Conservation (phyloP, 2,888 invertebrate species). For the Nomada ferruginata region DNA sequence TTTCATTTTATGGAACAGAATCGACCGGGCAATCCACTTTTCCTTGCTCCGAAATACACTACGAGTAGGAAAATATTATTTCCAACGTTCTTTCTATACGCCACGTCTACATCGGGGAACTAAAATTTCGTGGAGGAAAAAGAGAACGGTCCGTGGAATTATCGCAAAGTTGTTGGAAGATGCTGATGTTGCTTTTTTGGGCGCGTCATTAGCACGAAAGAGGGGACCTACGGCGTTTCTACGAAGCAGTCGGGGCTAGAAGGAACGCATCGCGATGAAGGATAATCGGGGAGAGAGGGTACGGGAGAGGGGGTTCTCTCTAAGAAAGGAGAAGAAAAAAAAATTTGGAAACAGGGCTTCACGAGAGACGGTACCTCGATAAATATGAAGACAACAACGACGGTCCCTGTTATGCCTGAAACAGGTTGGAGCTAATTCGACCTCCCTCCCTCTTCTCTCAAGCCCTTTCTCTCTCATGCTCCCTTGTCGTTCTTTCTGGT, state of each 20-base stretch:
- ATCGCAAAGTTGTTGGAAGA: slow-evolving; percentile 42
- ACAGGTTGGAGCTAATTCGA: slow-evolving; percentile 83
- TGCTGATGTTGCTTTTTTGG: slow-evolving; percentile 66
- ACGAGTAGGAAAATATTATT: too few relatives aligned
- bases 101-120: not conserved
- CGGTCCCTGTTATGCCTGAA: slow-evolving; percentile 79
- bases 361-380: slow-evolving; percentile 79
- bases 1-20: slow-evolving; percentile 2
- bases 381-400: slow-evolving; percentile 83
- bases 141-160: slow-evolving; percentile 9
- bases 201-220: slow-evolving; percentile 80
- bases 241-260: slow-evolving; percentile 70
- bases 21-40: not conserved
- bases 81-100: not conserved
- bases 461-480: slow-evolving; percentile 19
- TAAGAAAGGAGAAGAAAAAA: slow-evolving; percentile 52
- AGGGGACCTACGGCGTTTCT: slow-evolving; percentile 73
- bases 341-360: slow-evolving; percentile 74
- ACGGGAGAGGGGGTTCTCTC: slow-evolving; percentile 36
- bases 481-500: slow-evolving; percentile 19
- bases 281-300: slow-evolving; percentile 58
- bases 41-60: not conserved
- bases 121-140: slow-evolving; percentile 42
- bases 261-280: slow-evolving; percentile 59
- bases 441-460: slow-evolving; percentile 60